Conservation (phyloP, 2,888 invertebrate genomes). For the Lithophane socia region DNA sequence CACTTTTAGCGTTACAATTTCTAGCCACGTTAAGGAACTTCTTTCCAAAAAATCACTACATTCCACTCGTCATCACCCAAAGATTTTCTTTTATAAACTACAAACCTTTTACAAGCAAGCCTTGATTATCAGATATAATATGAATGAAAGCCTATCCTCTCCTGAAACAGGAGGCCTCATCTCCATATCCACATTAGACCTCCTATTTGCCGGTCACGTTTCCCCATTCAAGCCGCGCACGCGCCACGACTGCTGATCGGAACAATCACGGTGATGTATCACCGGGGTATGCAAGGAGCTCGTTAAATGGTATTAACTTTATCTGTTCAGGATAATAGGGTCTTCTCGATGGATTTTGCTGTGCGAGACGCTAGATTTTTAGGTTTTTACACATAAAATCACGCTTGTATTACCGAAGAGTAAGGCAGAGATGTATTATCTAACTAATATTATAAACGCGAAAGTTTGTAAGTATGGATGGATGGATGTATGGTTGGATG, state of each 20-base stretch:
- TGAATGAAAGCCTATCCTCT: constrained; percentile 4
- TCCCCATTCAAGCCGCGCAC: constrained; percentile 43
- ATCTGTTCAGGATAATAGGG: constrained; percentile 53
- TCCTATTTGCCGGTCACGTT: constrained; percentile 56
- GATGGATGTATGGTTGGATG: too few species aligned
- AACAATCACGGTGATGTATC: constrained; percentile 59
- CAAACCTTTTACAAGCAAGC: neutral
- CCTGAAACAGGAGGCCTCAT: constrained; percentile 20
- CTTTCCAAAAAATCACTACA: too few species aligned
- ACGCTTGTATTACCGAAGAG: too few species aligned
- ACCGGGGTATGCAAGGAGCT: constrained; percentile 46
- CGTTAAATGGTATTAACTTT: constrained; percentile 57
- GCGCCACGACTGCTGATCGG: constrained; percentile 49
- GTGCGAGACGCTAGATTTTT: neutral
- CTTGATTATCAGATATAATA: neutral
- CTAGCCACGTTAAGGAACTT: too few species aligned
- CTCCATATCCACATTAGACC: constrained; percentile 52
- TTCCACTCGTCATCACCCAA: too few species aligned
- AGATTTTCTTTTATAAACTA: neutral
- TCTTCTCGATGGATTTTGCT: constrained; percentile 25
- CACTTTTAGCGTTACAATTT: too few species aligned
- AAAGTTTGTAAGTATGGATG: too few species aligned
- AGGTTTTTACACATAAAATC: too few species aligned
- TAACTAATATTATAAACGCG: too few species aligned
- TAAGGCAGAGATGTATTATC: too few species aligned